Percentiles rank a stretch among this genome's conserved stretches.
Conservation (phyloP, 2,113 vertebrate species). For the Colinus virginianus region DNA sequence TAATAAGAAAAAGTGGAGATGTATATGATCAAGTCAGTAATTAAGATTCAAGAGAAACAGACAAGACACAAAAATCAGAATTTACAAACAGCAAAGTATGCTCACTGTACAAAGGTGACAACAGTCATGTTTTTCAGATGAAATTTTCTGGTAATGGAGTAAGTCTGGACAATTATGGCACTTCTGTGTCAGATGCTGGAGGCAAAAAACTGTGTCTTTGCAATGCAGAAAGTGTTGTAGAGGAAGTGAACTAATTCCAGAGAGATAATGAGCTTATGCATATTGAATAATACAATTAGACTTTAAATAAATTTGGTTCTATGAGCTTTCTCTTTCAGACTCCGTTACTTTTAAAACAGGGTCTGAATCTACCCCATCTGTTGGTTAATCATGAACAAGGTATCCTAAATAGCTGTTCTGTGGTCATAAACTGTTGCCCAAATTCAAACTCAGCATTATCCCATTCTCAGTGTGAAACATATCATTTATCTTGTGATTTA, state of each 20-base stretch:
- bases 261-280: background rate
- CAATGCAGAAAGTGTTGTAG: background rate
- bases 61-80: background rate
- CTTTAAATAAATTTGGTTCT: background rate
- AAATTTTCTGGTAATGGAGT: background rate
- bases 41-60: background rate
- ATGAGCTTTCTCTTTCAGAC: background rate
- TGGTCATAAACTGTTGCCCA: background rate
- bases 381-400: background rate
- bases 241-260: background rate
- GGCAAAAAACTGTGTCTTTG: background rate
- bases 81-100: background rate
- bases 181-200: background rate
- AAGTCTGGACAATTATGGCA: background rate
- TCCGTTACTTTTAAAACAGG: background rate
- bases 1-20: background rate
- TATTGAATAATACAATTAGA: background rate
- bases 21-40: background rate
- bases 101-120: background rate
- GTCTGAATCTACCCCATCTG: background rate
- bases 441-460: background rate
- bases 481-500: background rate
- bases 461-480: rapidly evolving
- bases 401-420: background rate
- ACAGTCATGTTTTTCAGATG: background rate